Conservation (phyloP, 2,113 vertebrate genomes). For the Aythya baeri region DNA sequence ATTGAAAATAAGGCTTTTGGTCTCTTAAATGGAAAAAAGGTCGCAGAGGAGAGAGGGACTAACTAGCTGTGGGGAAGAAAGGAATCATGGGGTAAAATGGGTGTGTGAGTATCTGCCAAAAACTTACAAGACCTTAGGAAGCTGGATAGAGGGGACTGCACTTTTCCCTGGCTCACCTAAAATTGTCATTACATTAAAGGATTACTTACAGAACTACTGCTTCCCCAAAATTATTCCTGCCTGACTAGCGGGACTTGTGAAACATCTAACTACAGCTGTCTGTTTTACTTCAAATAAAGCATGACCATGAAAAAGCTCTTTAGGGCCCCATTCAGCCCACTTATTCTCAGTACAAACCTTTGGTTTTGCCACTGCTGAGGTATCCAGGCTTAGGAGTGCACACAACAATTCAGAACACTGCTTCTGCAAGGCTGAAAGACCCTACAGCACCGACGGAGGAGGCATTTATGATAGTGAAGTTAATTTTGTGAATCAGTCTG, state of each 20-base stretch:
- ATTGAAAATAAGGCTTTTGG: constrained; percentile 30
- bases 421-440: neutral
- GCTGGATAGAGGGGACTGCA: neutral
- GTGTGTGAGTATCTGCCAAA: neutral
- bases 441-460: neutral
- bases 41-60: neutral
- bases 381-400: neutral
- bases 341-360: neutral
- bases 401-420: neutral
- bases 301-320: neutral
- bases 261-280: neutral
- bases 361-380: neutral
- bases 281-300: neutral
- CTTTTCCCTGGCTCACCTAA: neutral
- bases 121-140: neutral
- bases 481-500: neutral
- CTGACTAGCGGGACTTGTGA: neutral
- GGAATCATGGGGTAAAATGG: neutral
- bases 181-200: neutral
- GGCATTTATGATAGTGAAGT: neutral
- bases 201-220: neutral
- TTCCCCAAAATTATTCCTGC: neutral
- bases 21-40: neutral
- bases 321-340: neutral
- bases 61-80: neutral